These are phyloP conservation scores for Podargus strigoides DNA, from an alignment of 2,797 vertebrate species.

Conservation along the genomic window DNA sequence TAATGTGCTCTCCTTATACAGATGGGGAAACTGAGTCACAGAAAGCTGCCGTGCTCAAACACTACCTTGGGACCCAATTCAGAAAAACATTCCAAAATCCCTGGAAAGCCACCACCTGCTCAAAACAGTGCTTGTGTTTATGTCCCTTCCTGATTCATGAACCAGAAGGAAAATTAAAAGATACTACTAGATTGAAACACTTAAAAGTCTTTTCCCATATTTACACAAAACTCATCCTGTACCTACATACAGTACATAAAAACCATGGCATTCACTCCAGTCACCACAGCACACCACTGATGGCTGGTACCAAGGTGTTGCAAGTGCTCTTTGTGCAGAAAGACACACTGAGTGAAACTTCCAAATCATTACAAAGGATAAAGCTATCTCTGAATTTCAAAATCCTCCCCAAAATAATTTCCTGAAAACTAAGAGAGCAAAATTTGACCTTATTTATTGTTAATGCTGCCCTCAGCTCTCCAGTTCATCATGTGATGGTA, in stretches of 20 bases:
- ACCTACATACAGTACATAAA: not conserved
- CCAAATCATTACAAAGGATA: not conserved
- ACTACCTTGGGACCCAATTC: not conserved
- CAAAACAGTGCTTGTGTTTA: not conserved
- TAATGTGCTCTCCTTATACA: not conserved
- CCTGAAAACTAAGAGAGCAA: not conserved
- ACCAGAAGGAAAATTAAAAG: not conserved
- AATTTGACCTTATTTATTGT: not conserved
- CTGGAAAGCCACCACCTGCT: not conserved
- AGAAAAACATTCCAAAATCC: not conserved
- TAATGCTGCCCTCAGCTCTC: not conserved
- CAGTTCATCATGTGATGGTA: not conserved
- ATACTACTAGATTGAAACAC: not conserved
- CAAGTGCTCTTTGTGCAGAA: not conserved
- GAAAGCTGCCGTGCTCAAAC: not conserved
- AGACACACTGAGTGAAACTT: accelerated
- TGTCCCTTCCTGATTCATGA: not conserved
- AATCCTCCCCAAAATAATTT: not conserved
- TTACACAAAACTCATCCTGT: not conserved
- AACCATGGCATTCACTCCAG: not conserved
- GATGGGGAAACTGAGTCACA: not conserved
- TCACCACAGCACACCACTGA: not conserved
- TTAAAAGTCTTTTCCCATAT: not conserved
- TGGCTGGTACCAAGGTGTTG: accelerated
- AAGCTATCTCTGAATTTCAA: not conserved